Evolutionary conservation across 2,888 invertebrate species (phyloP).

Genomic region (Antheraea assamensis): DNA sequence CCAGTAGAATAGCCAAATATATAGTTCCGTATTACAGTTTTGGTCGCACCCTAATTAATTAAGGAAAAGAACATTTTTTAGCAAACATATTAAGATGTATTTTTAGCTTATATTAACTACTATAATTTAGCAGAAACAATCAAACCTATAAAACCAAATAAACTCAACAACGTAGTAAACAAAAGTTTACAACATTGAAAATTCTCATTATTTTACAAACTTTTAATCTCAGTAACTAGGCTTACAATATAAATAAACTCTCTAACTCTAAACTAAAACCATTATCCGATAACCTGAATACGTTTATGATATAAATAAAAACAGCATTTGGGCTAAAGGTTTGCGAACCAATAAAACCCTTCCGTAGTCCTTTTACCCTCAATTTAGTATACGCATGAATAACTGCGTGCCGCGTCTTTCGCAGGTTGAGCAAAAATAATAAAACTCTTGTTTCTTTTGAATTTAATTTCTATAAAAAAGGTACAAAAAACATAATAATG

Average conservation of each 20-base stretch:
- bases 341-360: constrained; percentile 16
- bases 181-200: background rate
- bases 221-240: background rate
- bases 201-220: background rate
- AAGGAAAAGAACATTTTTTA: too few species aligned
- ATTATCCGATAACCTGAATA: background rate
- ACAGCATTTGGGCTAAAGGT: constrained; percentile 6
- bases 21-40: too few species aligned
- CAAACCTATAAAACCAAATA: background rate
- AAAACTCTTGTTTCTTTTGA: background rate
- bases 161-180: background rate
- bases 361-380: constrained; percentile 11
- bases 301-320: constrained; percentile 13
- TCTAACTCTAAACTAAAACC: background rate
- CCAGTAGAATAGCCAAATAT: too few species aligned
- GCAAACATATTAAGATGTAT: too few species aligned
- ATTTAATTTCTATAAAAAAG: background rate
- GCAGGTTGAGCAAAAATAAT: constrained; percentile 12
- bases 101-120: too few species aligned
- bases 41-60: too few species aligned
- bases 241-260: background rate
- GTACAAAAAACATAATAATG: background rate
- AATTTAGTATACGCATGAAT: constrained; percentile 7
- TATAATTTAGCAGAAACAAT: too few species aligned
- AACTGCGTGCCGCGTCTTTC: constrained; percentile 8